Evolutionary conservation across 1,140 invertebrate genomes (phyloP).

Genomic region (Drosophila sp.): DNA sequence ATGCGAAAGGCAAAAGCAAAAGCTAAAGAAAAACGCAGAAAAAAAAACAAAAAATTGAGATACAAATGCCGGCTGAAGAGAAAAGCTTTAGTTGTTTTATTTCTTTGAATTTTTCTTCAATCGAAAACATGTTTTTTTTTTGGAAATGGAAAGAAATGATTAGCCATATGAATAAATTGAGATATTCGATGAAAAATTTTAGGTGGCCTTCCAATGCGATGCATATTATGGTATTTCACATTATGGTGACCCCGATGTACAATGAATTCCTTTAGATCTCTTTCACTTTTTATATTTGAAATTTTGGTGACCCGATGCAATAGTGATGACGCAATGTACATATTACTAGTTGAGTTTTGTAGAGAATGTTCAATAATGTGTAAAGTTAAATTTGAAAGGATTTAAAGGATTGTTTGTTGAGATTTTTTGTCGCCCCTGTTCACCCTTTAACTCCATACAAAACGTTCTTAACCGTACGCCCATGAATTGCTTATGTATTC

Average conservation of each 20-base stretch:
- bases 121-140: too few relatives aligned
- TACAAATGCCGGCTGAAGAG: slow-evolving; percentile 3
- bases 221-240: not conserved
- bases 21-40: slow-evolving; percentile 2
- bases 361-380: too few relatives aligned
- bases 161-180: slow-evolving; percentile 4
- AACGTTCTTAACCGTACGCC: too few relatives aligned
- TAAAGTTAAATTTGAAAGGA: too few relatives aligned
- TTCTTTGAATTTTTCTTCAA: not conserved
- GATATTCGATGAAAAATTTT: not conserved
- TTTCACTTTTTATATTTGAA: too few relatives aligned
- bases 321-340: too few relatives aligned
- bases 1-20: slow-evolving; percentile 41
- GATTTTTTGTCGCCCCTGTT: too few relatives aligned
- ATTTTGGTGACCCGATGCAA: too few relatives aligned
- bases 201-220: not conserved
- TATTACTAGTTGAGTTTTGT: too few relatives aligned
- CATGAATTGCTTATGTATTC: too few relatives aligned
- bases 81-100: slow-evolving; percentile 9
- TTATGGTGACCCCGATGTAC: slow-evolving; percentile 5
- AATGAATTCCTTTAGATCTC: not conserved
- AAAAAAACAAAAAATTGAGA: slow-evolving; percentile 27
- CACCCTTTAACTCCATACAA: too few relatives aligned
- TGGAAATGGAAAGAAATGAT: slow-evolving; percentile 3
- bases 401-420: too few relatives aligned